Conservation (phyloP, 2,888 invertebrate species). For the Metellina segmentata region DNA sequence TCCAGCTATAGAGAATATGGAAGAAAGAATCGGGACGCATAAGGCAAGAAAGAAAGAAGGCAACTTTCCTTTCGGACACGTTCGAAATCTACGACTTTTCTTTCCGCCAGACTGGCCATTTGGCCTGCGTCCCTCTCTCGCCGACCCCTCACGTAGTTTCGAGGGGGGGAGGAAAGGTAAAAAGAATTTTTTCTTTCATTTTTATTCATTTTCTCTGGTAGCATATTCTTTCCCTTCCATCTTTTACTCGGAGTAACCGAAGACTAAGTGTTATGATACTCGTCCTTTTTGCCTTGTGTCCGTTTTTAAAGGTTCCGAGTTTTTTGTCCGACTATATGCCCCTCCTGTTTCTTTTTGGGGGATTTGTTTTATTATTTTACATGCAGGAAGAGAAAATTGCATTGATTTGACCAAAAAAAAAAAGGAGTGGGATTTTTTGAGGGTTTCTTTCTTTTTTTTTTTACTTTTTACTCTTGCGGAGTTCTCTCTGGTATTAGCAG, state of each 20-base stretch:
- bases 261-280: slow-evolving; percentile 67
- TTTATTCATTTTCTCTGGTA: slow-evolving; percentile 54
- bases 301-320: neutral
- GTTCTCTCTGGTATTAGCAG: slow-evolving; percentile 23
- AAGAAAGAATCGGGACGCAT: slow-evolving; percentile 1
- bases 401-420: slow-evolving; percentile 24
- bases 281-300: slow-evolving; percentile 2
- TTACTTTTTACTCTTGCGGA: neutral
- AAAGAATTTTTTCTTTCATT: slow-evolving; percentile 41
- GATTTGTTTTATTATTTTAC: slow-evolving; percentile 46
- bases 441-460: neutral
- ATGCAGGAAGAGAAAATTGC: slow-evolving; percentile 21
- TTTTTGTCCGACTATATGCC: neutral
- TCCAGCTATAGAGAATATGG: slow-evolving; percentile 1
- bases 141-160: slow-evolving; percentile 41
- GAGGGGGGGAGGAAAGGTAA: neutral
- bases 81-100: slow-evolving; percentile 69
- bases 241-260: slow-evolving; percentile 48
- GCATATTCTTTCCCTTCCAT: slow-evolving; percentile 1
- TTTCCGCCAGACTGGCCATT: slow-evolving; percentile 50
- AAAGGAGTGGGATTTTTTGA: neutral
- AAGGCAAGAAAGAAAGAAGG: slow-evolving; percentile 6
- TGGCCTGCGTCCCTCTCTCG: slow-evolving; percentile 15
- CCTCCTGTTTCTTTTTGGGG: neutral
- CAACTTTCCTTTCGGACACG: slow-evolving; percentile 59